Evolutionary conservation across 2,888 invertebrate genomes (phyloP).

Genomic region (Formica aserva): DNA sequence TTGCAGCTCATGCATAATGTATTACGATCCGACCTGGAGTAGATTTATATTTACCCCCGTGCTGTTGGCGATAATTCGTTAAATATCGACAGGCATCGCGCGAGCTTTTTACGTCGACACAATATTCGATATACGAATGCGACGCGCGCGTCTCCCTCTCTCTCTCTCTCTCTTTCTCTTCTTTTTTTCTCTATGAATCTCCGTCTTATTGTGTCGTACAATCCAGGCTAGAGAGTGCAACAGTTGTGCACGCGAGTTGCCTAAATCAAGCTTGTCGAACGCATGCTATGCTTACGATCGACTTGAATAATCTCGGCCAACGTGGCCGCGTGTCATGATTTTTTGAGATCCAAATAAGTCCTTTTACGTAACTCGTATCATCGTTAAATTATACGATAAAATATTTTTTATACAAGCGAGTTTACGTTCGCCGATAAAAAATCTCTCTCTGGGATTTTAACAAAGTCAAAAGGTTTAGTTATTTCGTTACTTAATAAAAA

Average conservation of each 20-base stretch:
- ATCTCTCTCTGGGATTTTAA: neutral
- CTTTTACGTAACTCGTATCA: neutral
- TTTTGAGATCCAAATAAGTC: neutral
- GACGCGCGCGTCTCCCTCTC: neutral
- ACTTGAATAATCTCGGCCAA: constrained; percentile 2
- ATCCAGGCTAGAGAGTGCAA: constrained; percentile 41
- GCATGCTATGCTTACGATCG: neutral
- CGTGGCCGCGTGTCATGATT: neutral
- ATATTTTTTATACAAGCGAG: neutral
- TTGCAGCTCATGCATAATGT: constrained; percentile 77
- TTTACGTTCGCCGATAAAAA: neutral
- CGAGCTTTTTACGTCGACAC: constrained; percentile 62
- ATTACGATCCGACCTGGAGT: constrained; percentile 76
- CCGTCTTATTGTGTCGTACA: constrained; percentile 14
- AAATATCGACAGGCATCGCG: constrained; percentile 74
- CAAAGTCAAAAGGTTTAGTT: neutral
- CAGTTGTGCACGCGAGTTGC: constrained; percentile 45
- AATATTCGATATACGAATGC: constrained; percentile 57
- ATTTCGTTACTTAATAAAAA: neutral
- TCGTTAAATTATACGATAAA: neutral
- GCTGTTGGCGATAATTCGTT: constrained; percentile 73
- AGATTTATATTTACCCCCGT: constrained; percentile 77
- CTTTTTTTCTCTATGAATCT: neutral
- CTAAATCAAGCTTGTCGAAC: neutral
- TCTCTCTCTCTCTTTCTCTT: neutral